Conservation (phyloP, 1,140 invertebrate genomes). For the Callitettix versicolor region DNA sequence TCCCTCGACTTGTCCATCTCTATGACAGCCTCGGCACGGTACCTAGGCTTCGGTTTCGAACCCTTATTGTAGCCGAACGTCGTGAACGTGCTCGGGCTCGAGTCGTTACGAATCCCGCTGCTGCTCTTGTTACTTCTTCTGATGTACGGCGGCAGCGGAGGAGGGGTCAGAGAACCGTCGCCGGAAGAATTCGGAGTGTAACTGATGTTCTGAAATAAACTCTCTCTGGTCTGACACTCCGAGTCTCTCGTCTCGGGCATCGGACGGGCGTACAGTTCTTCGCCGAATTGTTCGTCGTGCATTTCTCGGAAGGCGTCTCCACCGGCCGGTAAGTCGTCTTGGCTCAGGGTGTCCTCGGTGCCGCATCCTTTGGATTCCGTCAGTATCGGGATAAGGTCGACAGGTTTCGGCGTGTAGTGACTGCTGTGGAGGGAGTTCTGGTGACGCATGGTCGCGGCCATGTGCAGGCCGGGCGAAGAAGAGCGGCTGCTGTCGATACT, state of each 20-base stretch:
- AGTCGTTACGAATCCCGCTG: too few species aligned
- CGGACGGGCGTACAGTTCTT: neutral
- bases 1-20: constrained; percentile 41
- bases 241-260: constrained; percentile 61
- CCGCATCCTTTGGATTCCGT: too few species aligned
- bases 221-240: constrained; percentile 68
- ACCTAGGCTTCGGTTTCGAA: constrained; percentile 37
- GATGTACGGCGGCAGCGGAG: constrained; percentile 20
- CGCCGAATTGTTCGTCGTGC: neutral
- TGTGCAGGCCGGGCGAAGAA: constrained; percentile 1
- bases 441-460: too few species aligned
- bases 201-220: constrained; percentile 45
- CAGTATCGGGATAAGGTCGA: too few species aligned
- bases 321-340: too few species aligned
- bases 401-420: too few species aligned
- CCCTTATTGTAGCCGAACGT: constrained; percentile 44
- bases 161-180: constrained; percentile 14
- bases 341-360: too few species aligned
- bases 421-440: too few species aligned
- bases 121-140: neutral
- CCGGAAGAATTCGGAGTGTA: constrained; percentile 15
- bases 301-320: too few species aligned
- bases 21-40: constrained; percentile 51
- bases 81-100: constrained; percentile 33
- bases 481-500: constrained; percentile 28